Evolutionary conservation across 2,888 invertebrate genomes (phyloP).

Genomic region (Acanthosepion pharaonis): DNA sequence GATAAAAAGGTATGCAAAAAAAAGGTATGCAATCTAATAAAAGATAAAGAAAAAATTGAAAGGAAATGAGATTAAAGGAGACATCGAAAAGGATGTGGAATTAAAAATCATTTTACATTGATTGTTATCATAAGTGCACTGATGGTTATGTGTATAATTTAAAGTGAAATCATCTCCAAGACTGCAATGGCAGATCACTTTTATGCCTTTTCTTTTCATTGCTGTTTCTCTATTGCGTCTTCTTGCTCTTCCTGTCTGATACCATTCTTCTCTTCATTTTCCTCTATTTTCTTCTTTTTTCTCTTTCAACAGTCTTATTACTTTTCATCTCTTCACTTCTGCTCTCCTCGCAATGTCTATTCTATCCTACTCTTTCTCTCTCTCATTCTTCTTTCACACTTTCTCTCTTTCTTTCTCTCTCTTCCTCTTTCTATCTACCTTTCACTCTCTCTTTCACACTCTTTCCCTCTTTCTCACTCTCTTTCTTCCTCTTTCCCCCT

Average conservation of each 20-base stretch:
- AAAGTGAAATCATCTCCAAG: conserved; percentile 2
- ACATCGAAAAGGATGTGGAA: neutral
- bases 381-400: neutral
- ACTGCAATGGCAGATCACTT: neutral
- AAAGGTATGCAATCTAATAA: neutral
- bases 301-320: too few relatives aligned
- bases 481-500: neutral
- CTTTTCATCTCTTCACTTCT: too few relatives aligned
- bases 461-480: neutral
- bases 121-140: neutral
- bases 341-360: too few relatives aligned
- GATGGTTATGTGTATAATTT: neutral
- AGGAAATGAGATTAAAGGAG: neutral
- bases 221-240: neutral
- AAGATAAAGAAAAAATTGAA: neutral
- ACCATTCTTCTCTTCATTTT: too few relatives aligned
- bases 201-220: neutral
- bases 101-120: neutral
- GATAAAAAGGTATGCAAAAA: neutral
- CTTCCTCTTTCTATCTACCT: neutral
- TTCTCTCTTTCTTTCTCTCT: neutral
- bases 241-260: neutral
- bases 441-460: neutral
- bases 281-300: too few relatives aligned
- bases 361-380: neutral